Evolutionary conservation across 2,113 vertebrate species (phyloP).

Genomic region (Syngnathus typhle): DNA sequence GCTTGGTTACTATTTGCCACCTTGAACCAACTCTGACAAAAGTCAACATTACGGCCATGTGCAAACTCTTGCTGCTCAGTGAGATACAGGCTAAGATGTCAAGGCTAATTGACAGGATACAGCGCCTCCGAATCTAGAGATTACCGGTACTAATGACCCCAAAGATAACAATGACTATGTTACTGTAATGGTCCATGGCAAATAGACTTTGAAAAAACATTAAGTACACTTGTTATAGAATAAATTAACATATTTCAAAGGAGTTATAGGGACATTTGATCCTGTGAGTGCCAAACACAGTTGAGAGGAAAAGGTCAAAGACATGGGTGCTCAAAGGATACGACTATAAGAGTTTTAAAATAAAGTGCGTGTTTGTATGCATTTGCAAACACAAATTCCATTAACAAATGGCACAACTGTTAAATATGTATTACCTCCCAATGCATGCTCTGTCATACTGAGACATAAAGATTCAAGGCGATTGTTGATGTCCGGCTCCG

Average conservation of each 20-base stretch:
- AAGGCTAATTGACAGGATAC: not conserved
- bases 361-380: not conserved
- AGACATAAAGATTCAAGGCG: constrained; percentile 97
- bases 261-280: not conserved
- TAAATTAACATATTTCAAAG: not conserved
- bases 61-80: too few relatives aligned
- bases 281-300: not conserved
- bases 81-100: not conserved
- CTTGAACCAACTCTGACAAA: too few relatives aligned
- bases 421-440: constrained; percentile 77
- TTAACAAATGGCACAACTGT: not conserved
- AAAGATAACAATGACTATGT: not conserved
- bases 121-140: not conserved
- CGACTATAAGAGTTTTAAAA: not conserved
- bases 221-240: not conserved
- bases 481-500: constrained; percentile 98
- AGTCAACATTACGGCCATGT: too few relatives aligned
- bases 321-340: not conserved
- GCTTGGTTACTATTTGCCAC: too few relatives aligned
- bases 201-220: not conserved
- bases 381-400: not conserved
- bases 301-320: not conserved
- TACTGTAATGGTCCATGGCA: not conserved
- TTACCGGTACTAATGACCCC: not conserved
- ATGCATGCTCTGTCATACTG: constrained; percentile 98